A percentile compares a stretch with the other conserved stretches of the same genome.
These are phyloP conservation scores for Trichoplusia ni DNA, from an alignment of 1,140 invertebrate genomes.

Conservation along the genomic window DNA sequence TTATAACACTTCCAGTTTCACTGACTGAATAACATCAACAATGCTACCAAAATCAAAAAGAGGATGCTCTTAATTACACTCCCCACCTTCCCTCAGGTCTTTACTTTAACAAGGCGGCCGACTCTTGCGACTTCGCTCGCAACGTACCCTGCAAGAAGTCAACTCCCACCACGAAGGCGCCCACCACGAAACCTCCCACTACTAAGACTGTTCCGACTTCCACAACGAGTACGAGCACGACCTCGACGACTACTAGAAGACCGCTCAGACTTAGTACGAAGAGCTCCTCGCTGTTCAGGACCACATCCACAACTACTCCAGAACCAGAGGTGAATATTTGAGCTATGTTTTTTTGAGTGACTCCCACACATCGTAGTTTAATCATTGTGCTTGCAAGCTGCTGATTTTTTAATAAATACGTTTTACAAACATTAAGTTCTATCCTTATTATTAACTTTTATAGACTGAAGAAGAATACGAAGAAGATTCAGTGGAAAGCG, in stretches of 20 bases:
- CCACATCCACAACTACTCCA: slow-evolving; percentile 75
- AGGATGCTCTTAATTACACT: background rate
- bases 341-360: no score
- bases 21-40: no score
- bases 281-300: slow-evolving; percentile 68
- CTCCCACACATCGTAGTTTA: no score
- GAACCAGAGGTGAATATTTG: slow-evolving; percentile 71
- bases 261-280: slow-evolving; percentile 70
- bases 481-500: slow-evolving; percentile 67
- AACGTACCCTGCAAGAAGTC: slow-evolving; percentile 90
- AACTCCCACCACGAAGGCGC: slow-evolving; percentile 78
- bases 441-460: slow-evolving; percentile 37
- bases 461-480: slow-evolving; percentile 86
- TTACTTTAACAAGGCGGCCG: slow-evolving; percentile 94
- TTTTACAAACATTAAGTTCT: no score
- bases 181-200: slow-evolving; percentile 70
- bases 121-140: slow-evolving; percentile 95
- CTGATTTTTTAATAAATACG: no score
- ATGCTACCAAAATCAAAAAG: no score
- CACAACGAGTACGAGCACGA: slow-evolving; percentile 74
- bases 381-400: no score
- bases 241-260: slow-evolving; percentile 75
- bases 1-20: no score
- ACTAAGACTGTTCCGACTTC: slow-evolving; percentile 78
- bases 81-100: slow-evolving; percentile 82